Evolutionary conservation across 2,797 vertebrate species (phyloP).

Genomic region (Knipowitschia caucasica): DNA sequence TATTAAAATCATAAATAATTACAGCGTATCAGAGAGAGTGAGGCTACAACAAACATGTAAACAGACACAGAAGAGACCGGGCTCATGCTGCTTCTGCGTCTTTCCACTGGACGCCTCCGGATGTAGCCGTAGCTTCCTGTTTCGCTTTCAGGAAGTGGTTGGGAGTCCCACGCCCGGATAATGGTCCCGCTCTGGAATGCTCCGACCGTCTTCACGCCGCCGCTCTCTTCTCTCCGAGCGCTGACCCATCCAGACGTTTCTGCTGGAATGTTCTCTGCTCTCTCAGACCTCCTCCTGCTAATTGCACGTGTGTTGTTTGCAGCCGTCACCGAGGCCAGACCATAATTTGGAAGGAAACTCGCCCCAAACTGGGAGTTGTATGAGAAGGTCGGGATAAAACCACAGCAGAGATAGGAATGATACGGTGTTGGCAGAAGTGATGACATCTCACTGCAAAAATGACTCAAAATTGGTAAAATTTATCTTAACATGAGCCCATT

Average conservation of each 20-base stretch:
- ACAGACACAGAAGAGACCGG: too few species aligned
- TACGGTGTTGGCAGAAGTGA: too few species aligned
- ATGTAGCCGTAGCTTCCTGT: conserved; percentile 24
- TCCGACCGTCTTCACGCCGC: neutral
- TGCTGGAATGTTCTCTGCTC: conserved; percentile 34
- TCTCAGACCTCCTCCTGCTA: conserved; percentile 25
- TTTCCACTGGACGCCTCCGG: too few species aligned
- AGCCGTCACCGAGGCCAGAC: conserved; percentile 23
- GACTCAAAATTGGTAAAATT: too few species aligned
- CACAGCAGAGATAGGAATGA: too few species aligned
- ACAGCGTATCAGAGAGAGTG: too few species aligned
- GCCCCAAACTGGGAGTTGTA: conserved; percentile 52
- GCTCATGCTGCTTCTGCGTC: too few species aligned
- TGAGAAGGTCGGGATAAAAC: too few species aligned
- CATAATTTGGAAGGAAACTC: conserved; percentile 48
- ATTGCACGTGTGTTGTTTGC: conserved; percentile 9
- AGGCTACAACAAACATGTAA: too few species aligned
- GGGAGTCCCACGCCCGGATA: conserved; percentile 9
- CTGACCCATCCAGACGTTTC: conserved; percentile 14
- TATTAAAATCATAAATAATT: too few species aligned
- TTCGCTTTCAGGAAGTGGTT: conserved; percentile 36
- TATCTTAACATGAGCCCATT: too few species aligned
- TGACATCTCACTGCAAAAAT: too few species aligned
- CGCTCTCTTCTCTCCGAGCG: conserved; percentile 19
- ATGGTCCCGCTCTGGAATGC: conserved; percentile 5